phyloP scores from a whole-genome alignment of 2,113 vertebrate genomes.

The Chaetura pelagica region DNA sequence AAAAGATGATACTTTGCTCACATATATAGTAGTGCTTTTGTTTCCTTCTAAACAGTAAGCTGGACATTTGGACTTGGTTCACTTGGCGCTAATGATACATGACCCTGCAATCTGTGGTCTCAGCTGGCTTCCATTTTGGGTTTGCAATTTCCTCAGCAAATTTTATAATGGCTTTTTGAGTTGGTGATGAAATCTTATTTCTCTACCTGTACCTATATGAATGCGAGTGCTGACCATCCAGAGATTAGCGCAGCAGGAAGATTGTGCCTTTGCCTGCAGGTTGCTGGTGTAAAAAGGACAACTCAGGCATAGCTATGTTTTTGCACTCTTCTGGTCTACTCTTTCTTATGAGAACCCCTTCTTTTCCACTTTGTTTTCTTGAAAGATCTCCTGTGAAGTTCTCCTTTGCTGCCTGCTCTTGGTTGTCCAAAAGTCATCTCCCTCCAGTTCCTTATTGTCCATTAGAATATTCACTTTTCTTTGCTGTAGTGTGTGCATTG shows the following conservation, averaged over 20 bases:
- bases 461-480: background rate
- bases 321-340: background rate
- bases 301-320: rapidly evolving
- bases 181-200: constrained; percentile 42
- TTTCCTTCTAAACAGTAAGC: constrained; percentile 29
- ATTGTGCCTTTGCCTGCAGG: background rate
- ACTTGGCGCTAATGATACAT: constrained; percentile 50
- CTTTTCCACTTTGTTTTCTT: background rate
- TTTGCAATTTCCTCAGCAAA: constrained; percentile 51
- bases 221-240: background rate
- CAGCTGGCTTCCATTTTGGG: constrained; percentile 60
- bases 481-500: background rate
- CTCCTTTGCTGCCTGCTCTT: background rate
- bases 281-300: background rate
- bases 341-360: background rate
- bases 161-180: constrained; percentile 55
- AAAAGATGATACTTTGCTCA: constrained; percentile 47
- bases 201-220: background rate
- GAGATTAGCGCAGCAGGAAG: rapidly evolving
- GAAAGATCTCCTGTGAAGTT: background rate
- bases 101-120: constrained; percentile 43
- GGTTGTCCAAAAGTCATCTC: background rate
- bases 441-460: rapidly evolving
- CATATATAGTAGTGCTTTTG: constrained; percentile 47
- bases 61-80: constrained; percentile 65